Conservation (phyloP, 2,888 invertebrate species). For the Scaptomyza flava region DNA sequence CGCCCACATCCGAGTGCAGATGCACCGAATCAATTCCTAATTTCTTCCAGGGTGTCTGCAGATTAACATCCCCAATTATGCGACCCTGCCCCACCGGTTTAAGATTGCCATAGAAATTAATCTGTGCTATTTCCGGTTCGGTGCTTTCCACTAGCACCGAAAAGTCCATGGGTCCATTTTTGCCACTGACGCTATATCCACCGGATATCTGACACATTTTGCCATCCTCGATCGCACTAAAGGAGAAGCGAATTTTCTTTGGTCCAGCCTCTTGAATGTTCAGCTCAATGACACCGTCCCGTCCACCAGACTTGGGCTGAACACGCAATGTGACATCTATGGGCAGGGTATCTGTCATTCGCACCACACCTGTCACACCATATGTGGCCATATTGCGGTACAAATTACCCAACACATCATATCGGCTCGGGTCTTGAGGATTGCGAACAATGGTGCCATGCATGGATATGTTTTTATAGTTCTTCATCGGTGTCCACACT, state of each 20-base stretch:
- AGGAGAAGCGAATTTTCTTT: slow-evolving; percentile 79
- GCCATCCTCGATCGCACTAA: slow-evolving; percentile 83
- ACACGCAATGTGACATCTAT: slow-evolving; percentile 84
- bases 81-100: slow-evolving; percentile 57
- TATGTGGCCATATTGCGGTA: slow-evolving; percentile 84
- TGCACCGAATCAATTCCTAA: slow-evolving; percentile 82
- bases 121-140: slow-evolving; percentile 79
- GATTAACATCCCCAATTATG: slow-evolving; percentile 69
- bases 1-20: slow-evolving; percentile 71
- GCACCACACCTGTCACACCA: slow-evolving; percentile 84
- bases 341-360: slow-evolving; percentile 83
- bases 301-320: slow-evolving; percentile 84
- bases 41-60: slow-evolving; percentile 83
- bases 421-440: slow-evolving; percentile 62
- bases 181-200: slow-evolving; percentile 81
- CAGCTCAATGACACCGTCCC: slow-evolving; percentile 82
- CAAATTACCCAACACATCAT: slow-evolving; percentile 84
- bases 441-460: slow-evolving; percentile 77
- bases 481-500: slow-evolving; percentile 82
- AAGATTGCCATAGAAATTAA: slow-evolving; percentile 80
- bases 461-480: slow-evolving; percentile 83
- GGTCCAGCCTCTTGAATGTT: slow-evolving; percentile 72
- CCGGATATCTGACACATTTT: slow-evolving; percentile 84
- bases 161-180: slow-evolving; percentile 84
- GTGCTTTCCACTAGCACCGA: slow-evolving; percentile 81